Conservation (phyloP, 2,797 vertebrate genomes). For the Pseudomugil tenellus region DNA sequence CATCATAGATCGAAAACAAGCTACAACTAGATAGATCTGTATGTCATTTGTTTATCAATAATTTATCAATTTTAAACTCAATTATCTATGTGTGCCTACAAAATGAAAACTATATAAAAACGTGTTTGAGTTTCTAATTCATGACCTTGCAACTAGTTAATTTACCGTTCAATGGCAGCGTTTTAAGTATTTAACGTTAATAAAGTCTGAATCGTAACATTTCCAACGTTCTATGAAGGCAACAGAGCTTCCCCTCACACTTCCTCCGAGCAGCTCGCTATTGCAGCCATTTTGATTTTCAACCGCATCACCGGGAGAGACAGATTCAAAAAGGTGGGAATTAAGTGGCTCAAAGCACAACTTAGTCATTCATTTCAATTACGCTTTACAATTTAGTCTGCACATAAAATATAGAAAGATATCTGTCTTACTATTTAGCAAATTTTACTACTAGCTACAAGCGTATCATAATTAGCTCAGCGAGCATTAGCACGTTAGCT, state of each 20-base stretch:
- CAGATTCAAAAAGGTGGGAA: conserved; percentile 73
- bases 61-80: background rate
- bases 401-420: background rate
- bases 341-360: conserved; percentile 37
- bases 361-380: background rate
- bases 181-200: background rate
- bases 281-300: conserved; percentile 83
- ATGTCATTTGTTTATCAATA: background rate
- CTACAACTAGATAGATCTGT: too few species aligned
- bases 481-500: conserved; percentile 55
- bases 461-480: conserved; percentile 19
- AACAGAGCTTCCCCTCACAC: conserved; percentile 25
- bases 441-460: background rate
- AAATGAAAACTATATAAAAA: background rate
- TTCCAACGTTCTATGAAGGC: conserved; percentile 33
- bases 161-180: background rate
- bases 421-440: background rate
- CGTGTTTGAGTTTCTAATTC: background rate
- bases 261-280: conserved; percentile 47
- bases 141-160: background rate
- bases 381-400: rapidly evolving
- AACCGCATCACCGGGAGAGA: conserved; percentile 51
- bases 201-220: background rate
- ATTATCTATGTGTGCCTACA: background rate
- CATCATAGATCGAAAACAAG: too few species aligned